These are phyloP conservation scores for Heliornis fulica DNA, from an alignment of 2,113 vertebrate species.

Conservation along the genomic window DNA sequence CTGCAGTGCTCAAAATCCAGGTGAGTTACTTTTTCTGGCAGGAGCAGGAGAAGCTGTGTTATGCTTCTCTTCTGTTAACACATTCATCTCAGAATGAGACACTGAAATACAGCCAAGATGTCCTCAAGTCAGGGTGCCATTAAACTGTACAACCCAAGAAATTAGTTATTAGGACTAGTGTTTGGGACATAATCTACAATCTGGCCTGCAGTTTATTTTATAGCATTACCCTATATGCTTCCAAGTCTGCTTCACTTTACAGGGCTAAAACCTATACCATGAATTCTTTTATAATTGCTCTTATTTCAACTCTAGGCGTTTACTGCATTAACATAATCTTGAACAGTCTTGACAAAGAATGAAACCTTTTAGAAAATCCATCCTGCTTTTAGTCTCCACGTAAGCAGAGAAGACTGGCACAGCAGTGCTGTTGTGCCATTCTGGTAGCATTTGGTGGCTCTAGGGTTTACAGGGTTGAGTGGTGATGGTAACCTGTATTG, in stretches of 20 bases:
- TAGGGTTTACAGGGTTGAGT: background rate
- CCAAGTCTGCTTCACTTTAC: background rate
- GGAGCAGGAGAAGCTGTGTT: background rate
- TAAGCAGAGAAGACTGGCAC: slow-evolving; percentile 4
- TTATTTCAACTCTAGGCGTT: background rate
- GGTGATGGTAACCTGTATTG: background rate
- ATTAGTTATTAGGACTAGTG: background rate
- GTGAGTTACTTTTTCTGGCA: slow-evolving; percentile 51
- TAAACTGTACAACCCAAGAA: background rate
- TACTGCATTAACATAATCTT: slow-evolving; percentile 27
- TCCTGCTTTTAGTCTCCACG: slow-evolving; percentile 6
- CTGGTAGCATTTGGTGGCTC: background rate
- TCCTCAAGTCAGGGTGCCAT: background rate
- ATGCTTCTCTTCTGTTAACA: background rate
- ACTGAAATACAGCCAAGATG: background rate
- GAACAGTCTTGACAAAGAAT: slow-evolving; percentile 34
- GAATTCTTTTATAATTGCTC: background rate
- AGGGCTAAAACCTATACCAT: background rate
- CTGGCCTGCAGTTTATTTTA: background rate
- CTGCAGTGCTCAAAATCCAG: slow-evolving; percentile 92
- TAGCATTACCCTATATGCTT: background rate
- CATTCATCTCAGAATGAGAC: background rate
- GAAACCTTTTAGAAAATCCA: slow-evolving; percentile 33
- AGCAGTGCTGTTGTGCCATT: background rate
- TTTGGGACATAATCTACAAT: background rate